A percentile compares a stretch with the other conserved stretches of the same genome.
phyloP scores from a whole-genome alignment of 1,140 invertebrate genomes.

The Anastatus disparis region DNA sequence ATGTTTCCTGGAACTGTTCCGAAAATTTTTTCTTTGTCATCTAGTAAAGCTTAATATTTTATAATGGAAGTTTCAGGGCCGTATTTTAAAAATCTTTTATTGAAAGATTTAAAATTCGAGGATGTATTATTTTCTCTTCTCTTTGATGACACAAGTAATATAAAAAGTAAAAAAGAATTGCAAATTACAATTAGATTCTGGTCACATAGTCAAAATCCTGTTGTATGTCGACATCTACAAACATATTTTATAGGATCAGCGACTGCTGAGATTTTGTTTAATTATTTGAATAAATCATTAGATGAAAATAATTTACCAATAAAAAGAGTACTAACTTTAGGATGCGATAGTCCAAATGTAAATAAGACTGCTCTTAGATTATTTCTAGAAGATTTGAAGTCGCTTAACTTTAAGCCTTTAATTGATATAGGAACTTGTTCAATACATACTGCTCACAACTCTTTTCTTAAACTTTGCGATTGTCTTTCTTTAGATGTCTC shows the following conservation, averaged over 20 bases:
- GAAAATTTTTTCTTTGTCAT: neutral
- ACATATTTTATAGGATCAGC: neutral
- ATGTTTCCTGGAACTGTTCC: conserved; percentile 5
- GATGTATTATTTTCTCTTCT: neutral
- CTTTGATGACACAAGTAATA: neutral
- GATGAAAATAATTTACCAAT: neutral
- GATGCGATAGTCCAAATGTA: neutral
- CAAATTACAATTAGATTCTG: conserved; percentile 2
- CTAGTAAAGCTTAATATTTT: neutral
- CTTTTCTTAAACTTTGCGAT: neutral
- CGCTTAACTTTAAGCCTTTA: neutral
- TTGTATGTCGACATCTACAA: neutral
- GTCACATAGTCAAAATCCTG: neutral
- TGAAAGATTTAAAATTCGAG: no score
- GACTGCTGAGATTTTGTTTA: neutral
- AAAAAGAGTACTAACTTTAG: neutral
- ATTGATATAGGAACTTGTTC: neutral
- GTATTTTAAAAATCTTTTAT: conserved; percentile 12
- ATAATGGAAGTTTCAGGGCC: neutral
- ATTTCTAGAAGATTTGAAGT: neutral
- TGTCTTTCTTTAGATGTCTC: neutral
- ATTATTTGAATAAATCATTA: neutral
- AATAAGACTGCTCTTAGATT: conserved; percentile 2
- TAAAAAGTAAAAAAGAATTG: conserved; percentile 14
- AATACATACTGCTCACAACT: conserved; percentile 7